Percentiles rank a stretch among this genome's conserved stretches.
phyloP scores from a whole-genome alignment of 1,140 invertebrate genomes.

The Oedothorax gibbosus region DNA sequence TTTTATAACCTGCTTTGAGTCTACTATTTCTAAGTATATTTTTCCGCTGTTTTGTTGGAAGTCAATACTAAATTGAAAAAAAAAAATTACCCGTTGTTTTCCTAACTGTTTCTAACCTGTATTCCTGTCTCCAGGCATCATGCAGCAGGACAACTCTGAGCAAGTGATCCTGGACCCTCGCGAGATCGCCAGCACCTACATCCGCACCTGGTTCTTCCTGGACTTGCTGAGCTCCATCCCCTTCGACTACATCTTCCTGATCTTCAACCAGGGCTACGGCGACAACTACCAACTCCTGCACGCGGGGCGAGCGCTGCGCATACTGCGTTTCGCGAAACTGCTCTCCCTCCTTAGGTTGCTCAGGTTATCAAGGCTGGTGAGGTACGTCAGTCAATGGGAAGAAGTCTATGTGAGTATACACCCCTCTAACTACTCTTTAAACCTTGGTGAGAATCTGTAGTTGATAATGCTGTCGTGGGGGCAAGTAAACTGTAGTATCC shows the following conservation, averaged over 20 bases:
- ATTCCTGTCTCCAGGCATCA: constrained; percentile 88
- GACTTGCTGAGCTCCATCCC: constrained; percentile 99
- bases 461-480: background rate
- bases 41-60: too few relatives aligned
- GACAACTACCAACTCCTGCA: constrained; percentile 97
- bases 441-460: background rate
- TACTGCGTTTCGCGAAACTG: constrained; percentile 95
- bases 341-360: constrained; percentile 94
- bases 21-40: too few relatives aligned
- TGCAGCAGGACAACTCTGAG: constrained; percentile 98
- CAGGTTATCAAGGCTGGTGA: constrained; percentile 92
- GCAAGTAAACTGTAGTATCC: too few relatives aligned
- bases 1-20: too few relatives aligned
- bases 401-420: constrained; percentile 95
- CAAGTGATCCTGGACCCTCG: constrained; percentile 99
- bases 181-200: constrained; percentile 97
- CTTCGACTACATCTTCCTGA: constrained; percentile 99
- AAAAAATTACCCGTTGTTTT: too few relatives aligned
- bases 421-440: background rate
- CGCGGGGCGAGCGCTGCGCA: constrained; percentile 94
- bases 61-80: too few relatives aligned
- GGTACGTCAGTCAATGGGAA: constrained; percentile 99
- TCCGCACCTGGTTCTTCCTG: constrained; percentile 99
- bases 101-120: too few relatives aligned
- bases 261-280: constrained; percentile 98